phyloP scores from a whole-genome alignment of 2,888 invertebrate species.

The Entomobrya proxima region DNA sequence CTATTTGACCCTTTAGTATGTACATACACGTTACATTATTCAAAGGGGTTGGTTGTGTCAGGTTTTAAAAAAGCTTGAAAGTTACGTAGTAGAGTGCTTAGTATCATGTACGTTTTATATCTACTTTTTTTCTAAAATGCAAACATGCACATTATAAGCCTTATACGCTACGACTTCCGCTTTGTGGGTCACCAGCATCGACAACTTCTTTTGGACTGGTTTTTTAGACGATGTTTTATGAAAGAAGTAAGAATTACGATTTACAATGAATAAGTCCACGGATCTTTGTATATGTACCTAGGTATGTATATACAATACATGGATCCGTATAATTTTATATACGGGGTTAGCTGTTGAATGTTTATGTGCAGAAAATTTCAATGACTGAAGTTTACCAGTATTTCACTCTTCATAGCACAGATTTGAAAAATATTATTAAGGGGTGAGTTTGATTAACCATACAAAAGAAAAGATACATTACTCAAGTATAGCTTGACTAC shows the following conservation, averaged over 20 bases:
- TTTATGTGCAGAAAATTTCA: neutral
- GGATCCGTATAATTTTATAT: too few relatives aligned
- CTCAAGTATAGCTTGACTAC: too few relatives aligned
- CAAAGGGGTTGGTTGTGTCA: too few relatives aligned
- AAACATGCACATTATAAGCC: slow-evolving; percentile 37
- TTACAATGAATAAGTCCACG: neutral
- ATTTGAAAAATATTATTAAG: too few relatives aligned
- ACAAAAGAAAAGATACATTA: neutral
- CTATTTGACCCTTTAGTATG: slow-evolving; percentile 26
- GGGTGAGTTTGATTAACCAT: neutral
- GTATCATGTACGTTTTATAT: neutral
- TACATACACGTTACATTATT: neutral
- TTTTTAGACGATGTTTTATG: slow-evolving; percentile 25
- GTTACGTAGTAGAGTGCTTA: neutral
- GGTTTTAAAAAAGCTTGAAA: neutral
- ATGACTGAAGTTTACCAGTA: neutral
- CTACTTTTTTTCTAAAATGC: neutral
- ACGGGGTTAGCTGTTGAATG: too few relatives aligned
- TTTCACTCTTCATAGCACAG: neutral
- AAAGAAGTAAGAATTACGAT: neutral
- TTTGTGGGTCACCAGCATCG: slow-evolving; percentile 66
- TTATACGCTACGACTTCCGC: slow-evolving; percentile 71
- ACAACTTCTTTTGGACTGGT: slow-evolving; percentile 54
- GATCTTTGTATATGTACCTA: neutral
- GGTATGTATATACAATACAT: neutral